phyloP scores from a whole-genome alignment of 64 coral and sea anemone genomes.

The Montipora foliosa region DNA sequence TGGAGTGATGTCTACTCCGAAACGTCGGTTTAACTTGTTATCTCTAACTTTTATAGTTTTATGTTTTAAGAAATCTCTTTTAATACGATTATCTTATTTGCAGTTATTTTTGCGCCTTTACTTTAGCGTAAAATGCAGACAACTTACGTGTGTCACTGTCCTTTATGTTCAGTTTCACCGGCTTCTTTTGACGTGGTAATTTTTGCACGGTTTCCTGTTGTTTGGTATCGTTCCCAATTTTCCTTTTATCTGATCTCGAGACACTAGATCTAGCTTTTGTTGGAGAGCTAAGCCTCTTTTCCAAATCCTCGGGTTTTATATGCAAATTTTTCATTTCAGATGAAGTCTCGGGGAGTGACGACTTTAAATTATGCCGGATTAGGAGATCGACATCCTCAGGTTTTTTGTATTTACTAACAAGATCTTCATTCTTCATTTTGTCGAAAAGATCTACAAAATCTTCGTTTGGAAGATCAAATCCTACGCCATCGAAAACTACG shows the following conservation, averaged over 20 bases:
- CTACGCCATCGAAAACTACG: constrained; percentile 65
- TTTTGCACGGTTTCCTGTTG: background rate
- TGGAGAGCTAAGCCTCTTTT: constrained; percentile 46
- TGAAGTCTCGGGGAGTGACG: background rate
- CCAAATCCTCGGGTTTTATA: constrained; percentile 57
- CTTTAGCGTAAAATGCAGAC: too few relatives aligned
- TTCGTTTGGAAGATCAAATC: constrained; percentile 70
- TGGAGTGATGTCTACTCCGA: too few relatives aligned
- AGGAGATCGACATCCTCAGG: background rate
- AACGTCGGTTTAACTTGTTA: too few relatives aligned
- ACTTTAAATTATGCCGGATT: background rate
- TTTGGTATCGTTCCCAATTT: background rate
- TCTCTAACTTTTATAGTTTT: too few relatives aligned
- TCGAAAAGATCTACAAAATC: constrained; percentile 44
- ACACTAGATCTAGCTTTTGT: constrained; percentile 52
- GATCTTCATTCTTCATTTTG: constrained; percentile 37
- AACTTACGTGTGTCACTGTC: constrained; percentile 38
- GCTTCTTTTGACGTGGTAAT: background rate
- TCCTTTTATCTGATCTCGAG: constrained; percentile 3
- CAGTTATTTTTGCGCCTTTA: background rate
- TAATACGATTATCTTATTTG: background rate
- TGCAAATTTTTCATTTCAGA: constrained; percentile 2
- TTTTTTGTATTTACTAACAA: constrained; percentile 36
- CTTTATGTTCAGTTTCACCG: background rate
- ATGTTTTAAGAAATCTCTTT: too few relatives aligned